phyloP scores from a whole-genome alignment of 2,888 invertebrate species.

The Dolomedes plantarius region DNA sequence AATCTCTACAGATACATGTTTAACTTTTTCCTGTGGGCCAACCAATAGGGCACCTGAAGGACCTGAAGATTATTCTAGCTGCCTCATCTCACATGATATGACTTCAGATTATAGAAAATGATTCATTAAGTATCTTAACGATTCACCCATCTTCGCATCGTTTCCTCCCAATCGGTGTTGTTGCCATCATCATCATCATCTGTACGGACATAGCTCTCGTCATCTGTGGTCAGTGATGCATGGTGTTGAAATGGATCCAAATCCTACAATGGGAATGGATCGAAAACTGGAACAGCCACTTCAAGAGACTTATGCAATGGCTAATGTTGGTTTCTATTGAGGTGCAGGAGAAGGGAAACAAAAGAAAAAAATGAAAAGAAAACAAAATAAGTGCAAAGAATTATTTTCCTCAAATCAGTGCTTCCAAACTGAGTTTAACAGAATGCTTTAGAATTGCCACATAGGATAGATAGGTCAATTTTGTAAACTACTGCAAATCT shows the following conservation, averaged over 20 bases:
- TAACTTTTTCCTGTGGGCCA: too few species aligned
- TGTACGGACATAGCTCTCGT: slow-evolving; percentile 75
- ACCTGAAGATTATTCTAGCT: slow-evolving; percentile 58
- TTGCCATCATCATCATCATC: slow-evolving; percentile 78
- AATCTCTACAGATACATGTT: too few species aligned
- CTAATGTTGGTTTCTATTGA: slow-evolving; percentile 43
- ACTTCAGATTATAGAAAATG: slow-evolving; percentile 1
- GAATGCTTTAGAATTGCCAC: slow-evolving; percentile 1
- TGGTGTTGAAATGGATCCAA: slow-evolving; percentile 69
- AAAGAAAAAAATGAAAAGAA: slow-evolving; percentile 44
- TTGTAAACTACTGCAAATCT: too few species aligned
- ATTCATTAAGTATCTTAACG: slow-evolving; percentile 78
- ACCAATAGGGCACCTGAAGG: background rate
- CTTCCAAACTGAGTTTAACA: background rate
- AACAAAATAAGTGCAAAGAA: slow-evolving; percentile 21
- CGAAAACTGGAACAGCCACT: slow-evolving; percentile 32
- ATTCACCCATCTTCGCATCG: slow-evolving; percentile 83
- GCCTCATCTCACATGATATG: slow-evolving; percentile 68
- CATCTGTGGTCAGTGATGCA: slow-evolving; percentile 75
- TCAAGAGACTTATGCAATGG: slow-evolving; percentile 21
- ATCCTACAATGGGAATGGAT: slow-evolving; percentile 61
- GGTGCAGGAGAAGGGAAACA: slow-evolving; percentile 37
- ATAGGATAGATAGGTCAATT: too few species aligned
- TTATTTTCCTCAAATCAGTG: slow-evolving; percentile 13
- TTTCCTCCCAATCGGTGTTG: slow-evolving; percentile 82